phyloP scores from a whole-genome alignment of 2,113 vertebrate genomes.

The Rhodinocichla rosea region DNA sequence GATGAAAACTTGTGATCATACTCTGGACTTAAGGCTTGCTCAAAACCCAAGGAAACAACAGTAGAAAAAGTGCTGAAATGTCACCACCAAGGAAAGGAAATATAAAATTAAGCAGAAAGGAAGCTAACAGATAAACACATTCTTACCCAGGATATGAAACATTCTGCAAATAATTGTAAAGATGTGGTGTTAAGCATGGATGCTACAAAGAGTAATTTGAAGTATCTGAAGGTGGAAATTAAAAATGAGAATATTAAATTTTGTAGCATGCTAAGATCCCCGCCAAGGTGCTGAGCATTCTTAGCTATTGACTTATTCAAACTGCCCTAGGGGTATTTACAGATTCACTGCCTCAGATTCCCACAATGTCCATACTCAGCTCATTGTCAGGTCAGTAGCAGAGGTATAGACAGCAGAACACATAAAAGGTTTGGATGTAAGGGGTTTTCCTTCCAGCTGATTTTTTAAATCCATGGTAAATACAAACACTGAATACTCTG shows the following conservation, averaged over 20 bases:
- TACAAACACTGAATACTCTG: not conserved
- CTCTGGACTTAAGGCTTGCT: not conserved
- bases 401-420: not conserved
- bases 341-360: not conserved
- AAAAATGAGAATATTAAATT: not conserved
- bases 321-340: not conserved
- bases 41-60: not conserved
- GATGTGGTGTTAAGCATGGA: not conserved
- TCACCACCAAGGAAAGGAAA: not conserved
- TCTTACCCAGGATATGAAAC: not conserved
- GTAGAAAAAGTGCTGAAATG: not conserved
- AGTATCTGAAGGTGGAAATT: not conserved
- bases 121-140: not conserved
- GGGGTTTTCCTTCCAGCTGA: fast-evolving
- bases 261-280: not conserved
- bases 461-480: not conserved
- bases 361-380: not conserved
- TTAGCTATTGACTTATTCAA: not conserved
- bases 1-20: not conserved
- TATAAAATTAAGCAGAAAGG: not conserved
- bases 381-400: not conserved
- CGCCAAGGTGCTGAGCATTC: not conserved
- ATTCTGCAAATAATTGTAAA: not conserved
- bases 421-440: not conserved
- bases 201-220: not conserved